phyloP scores from a whole-genome alignment of 2,113 vertebrate species.

The Muscicapa adusta region DNA sequence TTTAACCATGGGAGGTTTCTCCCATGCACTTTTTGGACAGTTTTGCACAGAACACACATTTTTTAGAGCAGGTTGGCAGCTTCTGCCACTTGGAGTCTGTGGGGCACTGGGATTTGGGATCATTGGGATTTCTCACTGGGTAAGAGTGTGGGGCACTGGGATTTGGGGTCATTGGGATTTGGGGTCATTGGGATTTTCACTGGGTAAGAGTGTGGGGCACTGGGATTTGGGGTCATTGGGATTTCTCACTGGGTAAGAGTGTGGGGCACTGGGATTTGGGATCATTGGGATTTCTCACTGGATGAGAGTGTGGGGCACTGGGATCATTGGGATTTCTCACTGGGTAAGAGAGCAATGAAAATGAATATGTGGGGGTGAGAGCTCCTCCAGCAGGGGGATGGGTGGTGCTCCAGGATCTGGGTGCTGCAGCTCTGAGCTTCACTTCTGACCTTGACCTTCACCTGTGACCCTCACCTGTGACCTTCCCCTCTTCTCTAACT shows the following conservation, averaged over 20 bases:
- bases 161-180: not conserved
- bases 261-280: too few species aligned
- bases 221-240: not conserved
- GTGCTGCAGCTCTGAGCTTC: not conserved
- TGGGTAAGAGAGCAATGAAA: not conserved
- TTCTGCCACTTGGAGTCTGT: not conserved
- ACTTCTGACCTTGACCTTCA: not conserved
- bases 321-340: too few species aligned
- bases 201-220: not conserved
- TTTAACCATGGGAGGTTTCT: not conserved
- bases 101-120: not conserved
- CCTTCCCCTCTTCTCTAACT: too few species aligned
- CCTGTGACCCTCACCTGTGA: not conserved
- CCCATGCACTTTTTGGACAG: not conserved
- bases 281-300: not conserved
- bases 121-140: not conserved
- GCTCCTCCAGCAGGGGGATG: not conserved
- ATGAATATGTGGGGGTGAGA: not conserved
- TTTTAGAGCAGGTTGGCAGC: not conserved
- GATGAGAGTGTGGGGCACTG: too few species aligned
- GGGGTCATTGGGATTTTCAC: not conserved
- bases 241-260: not conserved
- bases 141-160: too few species aligned
- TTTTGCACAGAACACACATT: not conserved
- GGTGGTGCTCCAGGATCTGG: not conserved